Conservation (phyloP, 1,140 invertebrate species). For the Eciton burchellii region DNA sequence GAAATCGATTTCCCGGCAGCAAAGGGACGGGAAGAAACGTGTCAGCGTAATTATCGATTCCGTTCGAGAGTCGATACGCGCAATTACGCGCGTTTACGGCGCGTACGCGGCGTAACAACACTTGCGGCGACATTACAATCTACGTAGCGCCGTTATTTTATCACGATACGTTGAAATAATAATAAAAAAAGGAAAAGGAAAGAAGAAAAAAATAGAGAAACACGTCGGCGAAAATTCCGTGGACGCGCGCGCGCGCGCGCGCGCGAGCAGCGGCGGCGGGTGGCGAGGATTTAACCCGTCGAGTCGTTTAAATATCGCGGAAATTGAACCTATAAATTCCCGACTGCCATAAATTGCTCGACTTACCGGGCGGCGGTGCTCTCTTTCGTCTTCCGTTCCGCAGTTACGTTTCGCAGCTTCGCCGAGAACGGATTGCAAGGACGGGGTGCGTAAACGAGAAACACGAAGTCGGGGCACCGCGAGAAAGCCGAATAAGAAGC, state of each 20-base stretch:
- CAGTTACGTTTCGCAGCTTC: constrained; percentile 40
- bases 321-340: constrained; percentile 85
- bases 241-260: not conserved
- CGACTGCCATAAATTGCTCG: constrained; percentile 79
- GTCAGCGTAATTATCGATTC: too few species aligned
- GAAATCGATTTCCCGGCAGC: too few species aligned
- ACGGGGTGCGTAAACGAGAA: constrained; percentile 14
- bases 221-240: not conserved
- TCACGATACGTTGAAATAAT: not conserved
- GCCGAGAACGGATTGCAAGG: constrained; percentile 28
- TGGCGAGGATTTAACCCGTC: constrained; percentile 53
- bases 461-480: constrained; percentile 4
- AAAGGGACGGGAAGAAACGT: too few species aligned
- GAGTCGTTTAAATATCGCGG: constrained; percentile 80
- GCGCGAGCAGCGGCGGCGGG: constrained; percentile 18
- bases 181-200: too few species aligned
- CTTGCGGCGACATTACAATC: not conserved
- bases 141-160: not conserved
- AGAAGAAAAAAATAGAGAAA: too few species aligned
- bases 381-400: constrained; percentile 41
- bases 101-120: too few species aligned
- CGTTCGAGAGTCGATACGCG: not conserved
- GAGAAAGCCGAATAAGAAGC: constrained; percentile 15
- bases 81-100: too few species aligned
- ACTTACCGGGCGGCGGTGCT: constrained; percentile 66